Evolutionary conservation across 2,797 vertebrate genomes (phyloP).

Genomic region (Sebastes paucispinis): DNA sequence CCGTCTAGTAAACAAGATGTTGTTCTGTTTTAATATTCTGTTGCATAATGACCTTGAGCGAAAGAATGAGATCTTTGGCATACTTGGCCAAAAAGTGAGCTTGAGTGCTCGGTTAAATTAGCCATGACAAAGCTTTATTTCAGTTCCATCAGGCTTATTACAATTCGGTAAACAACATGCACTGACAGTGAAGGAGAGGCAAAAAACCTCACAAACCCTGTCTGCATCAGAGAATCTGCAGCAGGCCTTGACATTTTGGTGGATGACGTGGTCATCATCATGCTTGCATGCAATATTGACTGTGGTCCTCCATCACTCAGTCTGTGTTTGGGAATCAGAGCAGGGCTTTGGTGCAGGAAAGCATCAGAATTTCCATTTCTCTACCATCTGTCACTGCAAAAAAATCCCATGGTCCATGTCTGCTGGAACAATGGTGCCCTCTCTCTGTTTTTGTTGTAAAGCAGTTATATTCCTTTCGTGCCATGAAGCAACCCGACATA

Average conservation of each 20-base stretch:
- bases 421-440: conserved; percentile 38
- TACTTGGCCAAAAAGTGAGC: neutral
- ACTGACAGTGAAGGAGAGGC: conserved; percentile 10
- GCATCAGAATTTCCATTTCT: conserved; percentile 55
- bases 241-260: conserved; percentile 64
- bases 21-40: neutral
- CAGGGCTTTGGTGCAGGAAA: conserved; percentile 54
- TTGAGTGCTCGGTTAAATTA: conserved; percentile 6
- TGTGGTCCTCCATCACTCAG: conserved; percentile 58
- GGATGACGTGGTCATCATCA: conserved; percentile 61
- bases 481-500: neutral
- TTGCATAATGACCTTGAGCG: neutral
- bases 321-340: conserved; percentile 54
- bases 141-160: conserved; percentile 16
- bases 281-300: conserved; percentile 46
- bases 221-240: conserved; percentile 49
- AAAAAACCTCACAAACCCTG: neutral
- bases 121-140: conserved; percentile 8
- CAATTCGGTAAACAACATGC: conserved; percentile 25
- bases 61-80: neutral
- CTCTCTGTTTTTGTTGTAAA: conserved; percentile 31
- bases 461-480: neutral
- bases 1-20: neutral
- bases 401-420: conserved; percentile 10
- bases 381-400: conserved; percentile 58